Evolutionary conservation across 2,797 vertebrate species (phyloP), one percentile per base, ranked within the genome.

Genomic region (Mallotus villosus): DNA sequence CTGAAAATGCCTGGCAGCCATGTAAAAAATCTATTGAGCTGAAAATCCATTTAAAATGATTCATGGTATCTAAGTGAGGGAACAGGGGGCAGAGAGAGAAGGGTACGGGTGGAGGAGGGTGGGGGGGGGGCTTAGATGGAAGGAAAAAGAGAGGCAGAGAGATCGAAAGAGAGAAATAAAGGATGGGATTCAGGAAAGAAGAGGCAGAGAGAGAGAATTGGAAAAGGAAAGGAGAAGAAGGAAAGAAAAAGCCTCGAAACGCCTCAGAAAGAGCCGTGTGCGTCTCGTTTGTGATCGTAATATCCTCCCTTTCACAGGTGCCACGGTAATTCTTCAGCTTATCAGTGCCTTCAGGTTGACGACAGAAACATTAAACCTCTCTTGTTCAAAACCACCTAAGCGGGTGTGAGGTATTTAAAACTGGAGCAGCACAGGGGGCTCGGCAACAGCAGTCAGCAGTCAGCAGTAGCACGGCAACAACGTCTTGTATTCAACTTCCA

Each of bases 31-130:
- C 25, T 72, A 34, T 67, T 72, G 62, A 68, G 63, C 58, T 55
- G 24, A 53, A 80, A 67, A 72, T 70, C 12, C 22, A 68, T 68
- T 29, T 62, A n/a, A 53, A 74, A 74, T 60, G 27, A 69, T 60
- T 71, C 60, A 67, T 41, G 22, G 24, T 17, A 34, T 74, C 62
- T 49, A n/a, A 66, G 21, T 7, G 64, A 66, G 41, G 14, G 37
- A 66, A 21, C 22, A 19, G 24, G 37, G n/a, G 62, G 17, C 14
- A 46, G 21, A 3, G 46, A 41, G 4, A 7, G 29, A 14, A 16
- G 67, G 5, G 21, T 61, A 5, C 16, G 64, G 55, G 27, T 63
- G 37, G 2, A 21, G 8, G 8, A 49, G 60, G 53, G 27, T 29
- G 21, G 21, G 57, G 46, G 37, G 29, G 32, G 12, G 14, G 14